Percentiles rank a stretch among this genome's conserved stretches.
Conservation (phyloP, 2,888 invertebrate species). For the Neocrepidodera transversa region DNA sequence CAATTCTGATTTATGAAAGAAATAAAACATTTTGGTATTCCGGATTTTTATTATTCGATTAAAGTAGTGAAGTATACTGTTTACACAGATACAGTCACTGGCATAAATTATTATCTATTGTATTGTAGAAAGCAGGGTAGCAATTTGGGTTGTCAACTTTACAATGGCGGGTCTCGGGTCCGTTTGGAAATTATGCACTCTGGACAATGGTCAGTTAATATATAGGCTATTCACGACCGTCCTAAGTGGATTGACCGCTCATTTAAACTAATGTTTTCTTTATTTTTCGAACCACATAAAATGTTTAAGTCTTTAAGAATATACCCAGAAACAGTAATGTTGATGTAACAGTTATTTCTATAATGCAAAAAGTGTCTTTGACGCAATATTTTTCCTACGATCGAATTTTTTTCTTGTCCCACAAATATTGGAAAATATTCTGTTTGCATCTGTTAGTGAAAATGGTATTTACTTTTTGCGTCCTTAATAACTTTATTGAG, state of each 20-base stretch:
- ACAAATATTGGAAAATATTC: too few relatives aligned
- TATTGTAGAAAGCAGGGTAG: slow-evolving; percentile 54
- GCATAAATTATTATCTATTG: slow-evolving; percentile 59
- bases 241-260: slow-evolving; percentile 9
- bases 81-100: slow-evolving; percentile 50
- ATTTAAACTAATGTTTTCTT: neutral
- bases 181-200: slow-evolving; percentile 57
- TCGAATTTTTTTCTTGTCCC: too few relatives aligned
- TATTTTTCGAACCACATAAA: neutral
- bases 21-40: slow-evolving; percentile 46
- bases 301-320: neutral
- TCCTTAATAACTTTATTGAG: too few relatives aligned
- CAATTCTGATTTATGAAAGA: slow-evolving; percentile 38
- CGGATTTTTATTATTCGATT: slow-evolving; percentile 47
- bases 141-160: slow-evolving; percentile 55
- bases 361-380: too few relatives aligned
- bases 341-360: too few relatives aligned
- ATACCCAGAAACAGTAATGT: too few relatives aligned
- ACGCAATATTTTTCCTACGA: too few relatives aligned
- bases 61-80: slow-evolving; percentile 43
- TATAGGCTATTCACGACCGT: slow-evolving; percentile 41
- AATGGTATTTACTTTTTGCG: too few relatives aligned
- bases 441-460: too few relatives aligned
- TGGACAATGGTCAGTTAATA: slow-evolving; percentile 58
- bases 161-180: slow-evolving; percentile 54